Evolutionary conservation across 2,888 invertebrate genomes (phyloP), one percentile per base, ranked within the genome.

Genomic region (Synanthedon vespiformis): DNA sequence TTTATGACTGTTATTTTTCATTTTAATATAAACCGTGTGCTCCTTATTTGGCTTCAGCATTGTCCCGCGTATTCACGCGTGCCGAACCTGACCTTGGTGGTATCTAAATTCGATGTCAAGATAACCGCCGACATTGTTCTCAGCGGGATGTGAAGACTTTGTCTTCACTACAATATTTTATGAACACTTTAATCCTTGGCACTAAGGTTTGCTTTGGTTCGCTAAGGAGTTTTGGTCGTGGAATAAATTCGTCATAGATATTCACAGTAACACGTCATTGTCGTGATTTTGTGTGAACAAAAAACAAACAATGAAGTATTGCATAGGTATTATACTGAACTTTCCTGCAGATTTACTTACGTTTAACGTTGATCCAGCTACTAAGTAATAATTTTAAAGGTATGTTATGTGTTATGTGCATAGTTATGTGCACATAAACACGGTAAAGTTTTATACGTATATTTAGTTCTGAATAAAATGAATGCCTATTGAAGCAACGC

Each of bases 81-180:
- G 80, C 78, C 72, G 70, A 71, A 77, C 77, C 74, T 80, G 82
- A 84, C 85, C 85, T 80, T 72, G 62, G 63, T 58, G 68, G 72
- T 80, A 82, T 80, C 80, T 83, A 70, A 77, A 82, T 79, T 79
- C 75, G 80, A 81, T 80, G 72, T 63, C 56, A 65, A 79, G 84
- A 83, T 83, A 81, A 77, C 80, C 76, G 69, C 77, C 76, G 72
- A 77, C 78, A 77, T 77, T 73, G 82, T 73, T 77, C 81, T 62
- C 82, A 76, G 80, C 78, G 77, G 83, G 81, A 64, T 58, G 61
- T 66, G 61, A 60, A 65, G 67, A 72, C 68, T 67, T 69, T 68
- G 34, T 34, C 34, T 50, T 50, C 40, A 13, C 12, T 34, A 16
- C 59, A 60, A n/a, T 57, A 57, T 62, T 61, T 52, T 41, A 14